phyloP scores from a whole-genome alignment of 2,888 invertebrate species.

The Hypomecis atomaria region DNA sequence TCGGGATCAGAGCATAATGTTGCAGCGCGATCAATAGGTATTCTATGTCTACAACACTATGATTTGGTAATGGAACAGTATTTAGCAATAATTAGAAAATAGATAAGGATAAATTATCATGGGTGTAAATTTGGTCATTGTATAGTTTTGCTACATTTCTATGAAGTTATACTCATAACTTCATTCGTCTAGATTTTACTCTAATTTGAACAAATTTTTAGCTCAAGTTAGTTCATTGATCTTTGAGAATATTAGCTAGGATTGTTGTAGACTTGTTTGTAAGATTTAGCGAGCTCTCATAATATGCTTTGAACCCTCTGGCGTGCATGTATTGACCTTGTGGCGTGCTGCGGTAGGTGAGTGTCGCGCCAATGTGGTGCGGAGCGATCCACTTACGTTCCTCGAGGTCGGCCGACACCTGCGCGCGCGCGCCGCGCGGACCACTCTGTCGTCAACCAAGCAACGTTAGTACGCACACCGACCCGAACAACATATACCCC shows the following conservation, averaged over 20 bases:
- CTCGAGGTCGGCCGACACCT: constrained; percentile 90
- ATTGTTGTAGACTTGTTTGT: constrained; percentile 7
- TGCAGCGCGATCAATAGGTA: neutral
- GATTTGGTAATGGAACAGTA: too few relatives aligned
- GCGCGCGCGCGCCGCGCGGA: constrained; percentile 88
- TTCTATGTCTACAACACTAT: constrained; percentile 14
- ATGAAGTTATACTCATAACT: neutral
- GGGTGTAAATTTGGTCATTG: neutral
- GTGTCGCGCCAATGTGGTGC: constrained; percentile 92
- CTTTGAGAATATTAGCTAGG: neutral
- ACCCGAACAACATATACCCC: neutral
- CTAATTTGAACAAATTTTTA: neutral
- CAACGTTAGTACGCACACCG: constrained; percentile 24
- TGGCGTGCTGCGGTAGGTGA: constrained; percentile 91
- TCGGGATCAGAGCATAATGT: constrained; percentile 28
- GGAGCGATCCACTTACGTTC: constrained; percentile 88
- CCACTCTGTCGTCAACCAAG: constrained; percentile 70
- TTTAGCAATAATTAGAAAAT: neutral
- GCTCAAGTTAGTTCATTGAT: neutral
- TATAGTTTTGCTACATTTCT: neutral
- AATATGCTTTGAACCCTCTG: constrained; percentile 34
- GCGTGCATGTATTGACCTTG: constrained; percentile 85
- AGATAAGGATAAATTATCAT: neutral
- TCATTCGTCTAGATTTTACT: too few relatives aligned
- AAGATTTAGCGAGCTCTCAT: constrained; percentile 10